These are phyloP conservation scores for Melanotus villosus DNA, from an alignment of 2,888 invertebrate genomes.

Conservation along the genomic window DNA sequence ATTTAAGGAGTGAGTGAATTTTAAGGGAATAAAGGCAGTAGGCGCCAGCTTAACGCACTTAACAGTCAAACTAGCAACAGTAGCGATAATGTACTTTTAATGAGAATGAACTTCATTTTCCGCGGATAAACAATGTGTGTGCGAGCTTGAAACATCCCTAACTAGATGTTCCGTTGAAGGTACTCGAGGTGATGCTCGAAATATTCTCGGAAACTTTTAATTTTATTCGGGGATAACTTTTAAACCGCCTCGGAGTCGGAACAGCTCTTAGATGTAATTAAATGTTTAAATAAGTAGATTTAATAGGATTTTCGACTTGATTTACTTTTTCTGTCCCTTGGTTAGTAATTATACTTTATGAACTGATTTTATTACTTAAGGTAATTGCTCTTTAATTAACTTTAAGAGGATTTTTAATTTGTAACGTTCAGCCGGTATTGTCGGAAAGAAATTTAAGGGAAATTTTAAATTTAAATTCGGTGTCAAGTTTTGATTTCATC, in stretches of 20 bases:
- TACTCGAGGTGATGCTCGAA: slow-evolving; percentile 21
- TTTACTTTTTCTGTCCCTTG: slow-evolving; percentile 59
- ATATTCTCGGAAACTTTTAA: slow-evolving; percentile 56
- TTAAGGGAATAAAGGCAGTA: slow-evolving; percentile 18
- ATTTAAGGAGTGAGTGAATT: slow-evolving; percentile 1
- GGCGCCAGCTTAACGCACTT: slow-evolving; percentile 20
- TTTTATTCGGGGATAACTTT: slow-evolving; percentile 57
- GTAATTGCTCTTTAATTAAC: slow-evolving; percentile 39
- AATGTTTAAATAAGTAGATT: slow-evolving; percentile 62
- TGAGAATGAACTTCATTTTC: slow-evolving; percentile 34
- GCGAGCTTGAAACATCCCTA: slow-evolving; percentile 17
- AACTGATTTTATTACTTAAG: slow-evolving; percentile 52
- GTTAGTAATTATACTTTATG: slow-evolving; percentile 57
- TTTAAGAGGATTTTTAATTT: slow-evolving; percentile 2
- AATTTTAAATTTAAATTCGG: too few relatives aligned
- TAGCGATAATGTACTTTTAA: slow-evolving; percentile 30
- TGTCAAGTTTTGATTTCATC: too few relatives aligned
- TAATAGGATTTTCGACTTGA: slow-evolving; percentile 61
- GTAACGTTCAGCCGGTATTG: not conserved
- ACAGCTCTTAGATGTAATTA: slow-evolving; percentile 59
- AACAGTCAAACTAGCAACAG: slow-evolving; percentile 18
- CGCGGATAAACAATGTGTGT: slow-evolving; percentile 33
- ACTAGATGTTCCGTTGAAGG: slow-evolving; percentile 21
- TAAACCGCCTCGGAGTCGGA: slow-evolving; percentile 49
- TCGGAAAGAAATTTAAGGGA: too few relatives aligned